Conservation (phyloP, 2,888 invertebrate genomes). For the Scaptomyza flava region DNA sequence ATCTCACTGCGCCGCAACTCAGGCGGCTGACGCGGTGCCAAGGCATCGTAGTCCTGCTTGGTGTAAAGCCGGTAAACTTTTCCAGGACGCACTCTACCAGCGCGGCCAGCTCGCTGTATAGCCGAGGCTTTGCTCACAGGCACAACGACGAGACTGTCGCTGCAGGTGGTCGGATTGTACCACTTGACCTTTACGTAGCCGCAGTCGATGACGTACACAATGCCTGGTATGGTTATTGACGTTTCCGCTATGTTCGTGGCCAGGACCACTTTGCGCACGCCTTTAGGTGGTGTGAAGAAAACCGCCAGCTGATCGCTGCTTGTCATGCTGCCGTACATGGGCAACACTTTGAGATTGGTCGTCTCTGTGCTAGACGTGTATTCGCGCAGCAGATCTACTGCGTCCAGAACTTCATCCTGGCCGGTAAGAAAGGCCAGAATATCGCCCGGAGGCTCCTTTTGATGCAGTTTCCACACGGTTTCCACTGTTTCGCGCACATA, state of each 20-base stretch:
- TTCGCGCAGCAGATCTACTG: constrained; percentile 88
- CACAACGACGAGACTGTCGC: constrained; percentile 92
- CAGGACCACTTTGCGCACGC: constrained; percentile 94
- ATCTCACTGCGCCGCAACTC: constrained; percentile 97
- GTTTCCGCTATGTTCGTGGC: constrained; percentile 99
- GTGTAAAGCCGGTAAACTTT: constrained; percentile 93
- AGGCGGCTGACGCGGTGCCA: constrained; percentile 91
- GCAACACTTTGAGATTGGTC: constrained; percentile 88
- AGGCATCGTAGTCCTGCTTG: constrained; percentile 90
- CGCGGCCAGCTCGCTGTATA: constrained; percentile 95
- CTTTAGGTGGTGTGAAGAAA: constrained; percentile 89
- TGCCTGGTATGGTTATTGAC: constrained; percentile 96
- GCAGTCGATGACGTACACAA: constrained; percentile 96
- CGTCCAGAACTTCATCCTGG: constrained; percentile 95
- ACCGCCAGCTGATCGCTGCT: constrained; percentile 92
- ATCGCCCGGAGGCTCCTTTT: constrained; percentile 92
- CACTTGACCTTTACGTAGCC: constrained; percentile 98
- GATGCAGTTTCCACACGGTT: constrained; percentile 95
- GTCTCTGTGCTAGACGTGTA: constrained; percentile 85
- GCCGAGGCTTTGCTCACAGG: constrained; percentile 95
- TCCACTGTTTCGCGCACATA: constrained; percentile 95
- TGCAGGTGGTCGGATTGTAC: constrained; percentile 93
- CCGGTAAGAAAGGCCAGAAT: constrained; percentile 96
- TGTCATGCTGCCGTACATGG: constrained; percentile 96
- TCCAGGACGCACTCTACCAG: constrained; percentile 93